phyloP scores from a whole-genome alignment of 2,797 vertebrate genomes.

The Premnoplex brunnescens region DNA sequence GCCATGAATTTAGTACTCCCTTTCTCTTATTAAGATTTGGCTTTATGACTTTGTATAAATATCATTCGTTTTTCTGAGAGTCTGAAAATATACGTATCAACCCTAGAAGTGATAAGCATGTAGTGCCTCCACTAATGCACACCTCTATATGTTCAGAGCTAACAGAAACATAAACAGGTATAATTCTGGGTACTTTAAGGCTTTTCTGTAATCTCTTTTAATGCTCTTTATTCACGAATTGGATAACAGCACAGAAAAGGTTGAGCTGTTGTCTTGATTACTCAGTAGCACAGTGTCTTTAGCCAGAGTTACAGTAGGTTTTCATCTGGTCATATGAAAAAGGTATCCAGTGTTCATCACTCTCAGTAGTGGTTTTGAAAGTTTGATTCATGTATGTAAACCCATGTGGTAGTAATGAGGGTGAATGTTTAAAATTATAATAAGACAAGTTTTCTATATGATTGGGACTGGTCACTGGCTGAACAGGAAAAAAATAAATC shows the following conservation, averaged over 20 bases:
- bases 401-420: not conserved
- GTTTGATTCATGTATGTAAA: not conserved
- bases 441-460: not conserved
- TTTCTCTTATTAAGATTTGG: not conserved
- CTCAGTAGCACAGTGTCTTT: not conserved
- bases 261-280: not conserved
- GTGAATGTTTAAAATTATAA: not conserved
- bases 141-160: not conserved
- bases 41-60: not conserved
- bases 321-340: not conserved
- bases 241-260: not conserved
- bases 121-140: not conserved
- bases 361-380: not conserved
- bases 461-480: not conserved
- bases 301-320: not conserved
- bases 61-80: not conserved
- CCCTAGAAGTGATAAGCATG: not conserved
- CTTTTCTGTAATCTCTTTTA: not conserved
- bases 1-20: not conserved
- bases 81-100: not conserved
- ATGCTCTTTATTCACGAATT: not conserved
- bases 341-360: not conserved
- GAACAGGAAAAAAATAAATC: not conserved
- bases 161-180: not conserved
- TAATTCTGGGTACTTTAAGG: not conserved